A percentile compares a stretch with the other conserved stretches of the same genome.
These are phyloP conservation scores for Orchestes rusci DNA, from an alignment of 2,888 invertebrate species.

Conservation along the genomic window DNA sequence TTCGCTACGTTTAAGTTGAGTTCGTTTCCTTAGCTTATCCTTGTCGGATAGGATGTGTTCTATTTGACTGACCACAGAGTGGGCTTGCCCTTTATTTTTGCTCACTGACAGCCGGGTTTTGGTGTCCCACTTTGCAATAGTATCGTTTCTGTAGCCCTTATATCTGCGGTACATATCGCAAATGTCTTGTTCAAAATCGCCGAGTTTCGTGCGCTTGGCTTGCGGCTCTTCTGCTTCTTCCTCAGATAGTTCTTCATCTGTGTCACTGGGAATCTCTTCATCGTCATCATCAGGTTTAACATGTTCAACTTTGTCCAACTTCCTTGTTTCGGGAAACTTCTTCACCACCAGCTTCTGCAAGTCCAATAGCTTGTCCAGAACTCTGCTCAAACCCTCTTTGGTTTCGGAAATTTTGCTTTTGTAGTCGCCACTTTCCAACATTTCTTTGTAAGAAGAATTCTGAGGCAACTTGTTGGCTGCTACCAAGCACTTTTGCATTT, in stretches of 20 bases:
- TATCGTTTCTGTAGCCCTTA: slow-evolving; percentile 63
- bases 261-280: slow-evolving; percentile 61
- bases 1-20: slow-evolving; percentile 70
- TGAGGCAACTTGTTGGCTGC: slow-evolving; percentile 76
- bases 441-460: slow-evolving; percentile 46
- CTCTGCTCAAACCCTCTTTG: slow-evolving; percentile 48
- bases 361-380: slow-evolving; percentile 58
- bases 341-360: slow-evolving; percentile 55
- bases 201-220: slow-evolving; percentile 50
- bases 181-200: slow-evolving; percentile 54
- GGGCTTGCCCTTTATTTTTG: slow-evolving; percentile 50
- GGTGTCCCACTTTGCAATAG: slow-evolving; percentile 92
- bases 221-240: slow-evolving; percentile 24
- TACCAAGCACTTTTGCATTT: slow-evolving; percentile 72
- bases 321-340: slow-evolving; percentile 64
- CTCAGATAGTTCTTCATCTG: slow-evolving; percentile 43
- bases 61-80: slow-evolving; percentile 69
- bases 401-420: slow-evolving; percentile 47
- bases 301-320: slow-evolving; percentile 37
- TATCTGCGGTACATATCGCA: slow-evolving; percentile 54
- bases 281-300: slow-evolving; percentile 42
- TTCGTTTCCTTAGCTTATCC: slow-evolving; percentile 66
- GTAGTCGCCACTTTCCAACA: slow-evolving; percentile 46
- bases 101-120: slow-evolving; percentile 70
- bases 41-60: slow-evolving; percentile 76